Base-by-base conservation (phyloP, 2,113 vertebrate species). In the Alectura lathami region DNA sequence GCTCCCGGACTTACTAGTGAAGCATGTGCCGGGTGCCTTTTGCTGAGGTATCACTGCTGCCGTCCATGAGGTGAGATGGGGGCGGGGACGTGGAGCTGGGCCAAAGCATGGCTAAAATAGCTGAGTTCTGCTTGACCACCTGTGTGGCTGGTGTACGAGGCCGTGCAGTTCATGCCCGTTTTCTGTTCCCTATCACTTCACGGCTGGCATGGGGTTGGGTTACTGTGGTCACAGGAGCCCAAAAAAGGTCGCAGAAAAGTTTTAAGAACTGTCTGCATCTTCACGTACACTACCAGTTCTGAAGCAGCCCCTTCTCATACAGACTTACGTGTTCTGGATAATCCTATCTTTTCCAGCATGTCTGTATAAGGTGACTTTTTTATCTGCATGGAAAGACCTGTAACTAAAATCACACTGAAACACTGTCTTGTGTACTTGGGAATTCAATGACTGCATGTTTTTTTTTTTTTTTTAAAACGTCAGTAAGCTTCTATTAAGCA, bases 1-100 rank as follows among this genome's bases (percentile, higher is more conserved):
- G 1, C 47, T 54, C 70, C 21, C 51, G n/a, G n/a, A 0, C 3
- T 1, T 13, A 30, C 20, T 17, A 9, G 8, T 9, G n/a, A 42
- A 34, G 64, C 40, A 3, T 22, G 8, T 42, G n/a, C 57, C 48
- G 63, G 5, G 11, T 84, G 36, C 11, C 5, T 50, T 76, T 74
- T 83, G 43, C 47, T 72, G 73, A 59, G 74, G 9, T 54, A 17
- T 48, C 5, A 1, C 30, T 72, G 48, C 53, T 79, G 38, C 0
- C 3, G 6, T 66, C 32, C 9, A 14, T 1, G 0, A 1, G 40
- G 38, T 77, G 79, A 59, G 57, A 6, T 77, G 64, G 57, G 69
- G 89, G 11, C 26, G 42, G 53, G 26, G 77, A 15, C 36, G 34
- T 51, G 62, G 70, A 88, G 26, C 56, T 80, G 34, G 47, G 47